phyloP scores from a whole-genome alignment of 2,113 vertebrate species.

The Chionomys nivalis region DNA sequence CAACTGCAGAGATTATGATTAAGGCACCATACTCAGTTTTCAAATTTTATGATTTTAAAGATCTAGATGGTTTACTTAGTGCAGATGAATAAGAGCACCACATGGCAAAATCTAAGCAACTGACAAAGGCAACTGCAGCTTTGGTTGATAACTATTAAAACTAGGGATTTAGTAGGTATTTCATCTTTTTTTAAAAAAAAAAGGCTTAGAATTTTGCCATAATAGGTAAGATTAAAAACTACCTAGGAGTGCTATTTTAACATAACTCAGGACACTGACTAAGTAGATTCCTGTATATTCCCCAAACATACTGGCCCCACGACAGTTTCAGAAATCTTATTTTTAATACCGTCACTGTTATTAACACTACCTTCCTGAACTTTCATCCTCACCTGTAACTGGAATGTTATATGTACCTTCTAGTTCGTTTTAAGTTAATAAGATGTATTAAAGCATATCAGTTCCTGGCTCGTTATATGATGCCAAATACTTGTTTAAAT shows the following conservation, averaged over 20 bases:
- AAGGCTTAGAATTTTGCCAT: neutral
- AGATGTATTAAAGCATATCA: neutral
- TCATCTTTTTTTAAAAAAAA: neutral
- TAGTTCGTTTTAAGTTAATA: neutral
- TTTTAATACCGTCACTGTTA: neutral
- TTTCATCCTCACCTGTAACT: neutral
- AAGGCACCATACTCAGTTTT: neutral
- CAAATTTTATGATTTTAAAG: constrained; percentile 31
- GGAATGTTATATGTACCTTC: neutral
- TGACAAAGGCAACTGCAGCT: neutral
- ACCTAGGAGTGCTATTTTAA: neutral
- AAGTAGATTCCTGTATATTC: neutral
- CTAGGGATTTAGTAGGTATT: neutral
- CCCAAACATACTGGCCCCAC: neutral
- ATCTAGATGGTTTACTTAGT: neutral
- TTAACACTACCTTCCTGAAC: neutral
- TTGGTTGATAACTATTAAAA: constrained; percentile 28
- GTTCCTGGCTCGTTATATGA: neutral
- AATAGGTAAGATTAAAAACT: neutral
- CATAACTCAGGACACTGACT: neutral
- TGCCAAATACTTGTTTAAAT: neutral
- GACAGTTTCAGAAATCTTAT: neutral
- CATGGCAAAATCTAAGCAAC: neutral
- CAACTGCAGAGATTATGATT: neutral
- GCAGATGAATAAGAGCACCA: neutral